Base-by-base conservation (phyloP, 2,888 invertebrate species). In the Cataglyphis albicans region DNA sequence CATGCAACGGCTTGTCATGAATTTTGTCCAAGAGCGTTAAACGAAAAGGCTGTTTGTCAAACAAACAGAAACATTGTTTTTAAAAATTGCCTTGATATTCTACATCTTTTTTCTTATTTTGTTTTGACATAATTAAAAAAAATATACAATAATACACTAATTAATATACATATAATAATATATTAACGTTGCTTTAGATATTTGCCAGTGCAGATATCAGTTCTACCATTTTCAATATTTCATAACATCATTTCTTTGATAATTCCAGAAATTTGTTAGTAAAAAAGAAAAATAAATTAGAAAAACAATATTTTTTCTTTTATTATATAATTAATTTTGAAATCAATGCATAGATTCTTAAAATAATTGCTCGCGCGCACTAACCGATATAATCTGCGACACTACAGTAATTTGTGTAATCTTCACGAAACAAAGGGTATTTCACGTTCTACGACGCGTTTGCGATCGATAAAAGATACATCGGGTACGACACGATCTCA, bases 391-490 rank as follows among this genome's bases (percentile, higher is more conserved):
- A 10, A 7, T 57, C 18, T 41, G 57, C n/a, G n/a, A 57, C 29
- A 68, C 18, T 32, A 15, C 25, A 12, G 3, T 44, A 59, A 80
- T 80, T 44, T 59, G 72, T 78, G 7, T 7, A 52, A 61, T 72
- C 21, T 67, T 32, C 25, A 0, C 21, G 32, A 44, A 57, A n/a
- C 15, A 41, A 41, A 35, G 29, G 25, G 32, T 59, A n/a, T 15
- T 25, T 67, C 25, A 64, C 12, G 64, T 75, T 21, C 12, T 38
- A 38, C 35, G 18, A 67, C n/a, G 57, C 21, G 25, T 15, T 18
- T 21, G 32, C 63, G 32, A 55, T 75, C 57, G 76, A 78, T 76
- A 82, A 78, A 76, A 67, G 57, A 44, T 63, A 64, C 74, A 72
- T 32, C 21, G 70, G 38, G 4, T 48, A 65, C 38, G 61, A 82